phyloP scores from a whole-genome alignment of 2,113 vertebrate genomes.

The Myrmecophaga tridactyla region DNA sequence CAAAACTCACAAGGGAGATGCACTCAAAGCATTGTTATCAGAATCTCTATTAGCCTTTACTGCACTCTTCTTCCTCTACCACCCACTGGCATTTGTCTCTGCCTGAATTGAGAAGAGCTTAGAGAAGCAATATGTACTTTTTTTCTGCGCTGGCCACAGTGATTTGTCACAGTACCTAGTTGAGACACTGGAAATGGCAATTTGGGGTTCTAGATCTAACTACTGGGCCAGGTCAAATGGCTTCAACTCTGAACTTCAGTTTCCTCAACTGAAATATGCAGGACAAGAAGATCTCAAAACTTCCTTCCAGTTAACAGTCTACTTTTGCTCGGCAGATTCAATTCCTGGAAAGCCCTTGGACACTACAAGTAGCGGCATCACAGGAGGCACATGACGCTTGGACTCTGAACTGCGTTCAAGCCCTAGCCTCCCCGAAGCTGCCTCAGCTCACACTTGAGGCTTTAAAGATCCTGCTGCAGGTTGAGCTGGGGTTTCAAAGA shows the following conservation, averaged over 20 bases:
- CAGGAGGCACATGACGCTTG: neutral
- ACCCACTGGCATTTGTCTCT: rapidly evolving
- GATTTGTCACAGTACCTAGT: neutral
- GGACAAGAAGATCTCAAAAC: neutral
- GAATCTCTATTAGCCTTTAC: neutral
- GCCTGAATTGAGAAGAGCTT: neutral
- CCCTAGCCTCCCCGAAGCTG: too few species aligned
- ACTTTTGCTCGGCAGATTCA: neutral
- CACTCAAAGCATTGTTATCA: neutral
- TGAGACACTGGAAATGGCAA: neutral
- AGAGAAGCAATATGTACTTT: too few species aligned
- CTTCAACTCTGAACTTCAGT: neutral
- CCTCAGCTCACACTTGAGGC: rapidly evolving
- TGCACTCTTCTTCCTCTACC: neutral
- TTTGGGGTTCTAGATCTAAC: neutral
- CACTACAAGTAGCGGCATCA: neutral
- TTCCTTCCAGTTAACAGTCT: neutral
- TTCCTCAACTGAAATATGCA: neutral
- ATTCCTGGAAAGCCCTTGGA: neutral
- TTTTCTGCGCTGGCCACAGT: rapidly evolving
- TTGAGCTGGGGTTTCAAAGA: neutral
- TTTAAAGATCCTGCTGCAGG: neutral
- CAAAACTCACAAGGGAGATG: neutral
- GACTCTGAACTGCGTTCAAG: neutral
- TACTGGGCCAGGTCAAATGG: neutral